A percentile compares a stretch with the other conserved stretches of the same genome.
These are phyloP conservation scores for Cloeon dipterum DNA, from an alignment of 2,888 invertebrate species.

Conservation along the genomic window DNA sequence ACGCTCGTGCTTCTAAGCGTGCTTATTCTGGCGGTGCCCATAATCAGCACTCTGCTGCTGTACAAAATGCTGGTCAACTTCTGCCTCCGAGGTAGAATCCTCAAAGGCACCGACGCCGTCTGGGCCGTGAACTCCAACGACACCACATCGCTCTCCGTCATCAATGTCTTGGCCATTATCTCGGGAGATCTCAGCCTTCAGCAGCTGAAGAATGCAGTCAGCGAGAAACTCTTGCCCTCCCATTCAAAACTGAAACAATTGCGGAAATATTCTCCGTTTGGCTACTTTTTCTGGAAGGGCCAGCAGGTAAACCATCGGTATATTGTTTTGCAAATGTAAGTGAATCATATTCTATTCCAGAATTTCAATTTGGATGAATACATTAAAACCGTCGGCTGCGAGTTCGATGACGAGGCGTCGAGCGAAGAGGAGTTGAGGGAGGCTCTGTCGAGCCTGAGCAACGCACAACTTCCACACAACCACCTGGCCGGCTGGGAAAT, in stretches of 20 bases:
- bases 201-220: conserved; percentile 8
- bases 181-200: conserved; percentile 14
- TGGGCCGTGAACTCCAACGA: conserved; percentile 26
- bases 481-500: conserved; percentile 27
- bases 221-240: conserved; percentile 8
- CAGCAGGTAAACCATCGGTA: too few species aligned
- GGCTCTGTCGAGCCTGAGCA: conserved; percentile 19
- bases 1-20: too few species aligned
- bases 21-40: too few species aligned
- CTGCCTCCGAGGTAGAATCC: too few species aligned
- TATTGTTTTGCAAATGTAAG: background rate
- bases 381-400: conserved; percentile 10
- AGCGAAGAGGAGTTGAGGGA: conserved; percentile 17
- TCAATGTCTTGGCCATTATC: conserved; percentile 24
- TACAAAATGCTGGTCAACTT: too few species aligned
- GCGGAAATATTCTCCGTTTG: conserved; percentile 19
- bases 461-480: conserved; percentile 20
- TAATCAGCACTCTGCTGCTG: too few species aligned
- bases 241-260: conserved; percentile 21
- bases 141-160: conserved; percentile 20
- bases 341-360: background rate
- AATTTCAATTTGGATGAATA: background rate
- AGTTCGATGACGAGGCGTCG: conserved; percentile 9
- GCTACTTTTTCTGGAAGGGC: conserved; percentile 30
- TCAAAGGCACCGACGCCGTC: conserved; percentile 27